These are phyloP conservation scores for Drosophila saltans DNA, from an alignment of 1,140 invertebrate species.

Conservation along the genomic window DNA sequence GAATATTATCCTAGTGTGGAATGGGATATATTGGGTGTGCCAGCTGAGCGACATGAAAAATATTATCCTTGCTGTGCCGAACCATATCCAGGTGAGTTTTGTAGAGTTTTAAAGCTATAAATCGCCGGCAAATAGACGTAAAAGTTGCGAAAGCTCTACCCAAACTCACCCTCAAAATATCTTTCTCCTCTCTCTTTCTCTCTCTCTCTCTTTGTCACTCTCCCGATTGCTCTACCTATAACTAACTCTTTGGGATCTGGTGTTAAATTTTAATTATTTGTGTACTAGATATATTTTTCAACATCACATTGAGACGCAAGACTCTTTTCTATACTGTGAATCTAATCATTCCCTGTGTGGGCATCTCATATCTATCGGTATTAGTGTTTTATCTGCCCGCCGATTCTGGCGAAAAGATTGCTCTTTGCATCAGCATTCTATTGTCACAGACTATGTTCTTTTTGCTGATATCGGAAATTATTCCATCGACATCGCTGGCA, in stretches of 20 bases:
- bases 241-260: conserved; percentile 46
- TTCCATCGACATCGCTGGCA: conserved; percentile 98
- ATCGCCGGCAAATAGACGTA: conserved; percentile 50
- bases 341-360: conserved; percentile 96
- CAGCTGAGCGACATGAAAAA: conserved; percentile 94
- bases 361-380: conserved; percentile 95
- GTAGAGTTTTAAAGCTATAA: conserved; percentile 67
- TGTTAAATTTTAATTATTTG: conserved; percentile 44
- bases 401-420: conserved; percentile 99
- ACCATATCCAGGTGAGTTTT: conserved; percentile 90
- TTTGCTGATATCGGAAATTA: conserved; percentile 98
- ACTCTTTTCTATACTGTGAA: conserved; percentile 99
- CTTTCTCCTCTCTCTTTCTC: neutral
- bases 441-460: conserved; percentile 99
- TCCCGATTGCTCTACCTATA: neutral
- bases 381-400: conserved; percentile 99
- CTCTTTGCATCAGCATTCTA: conserved; percentile 98
- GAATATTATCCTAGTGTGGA: conserved; percentile 98
- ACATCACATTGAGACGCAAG: conserved; percentile 97
- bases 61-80: conserved; percentile 95
- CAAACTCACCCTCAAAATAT: conserved; percentile 64
- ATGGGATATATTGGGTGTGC: conserved; percentile 98
- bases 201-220: neutral
- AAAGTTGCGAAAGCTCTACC: conserved; percentile 73
- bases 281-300: conserved; percentile 97